A percentile compares a stretch with the other conserved stretches of the same genome.
These are phyloP conservation scores for Caenorhabditis latens DNA, from an alignment of 1,140 invertebrate species.

Conservation along the genomic window DNA sequence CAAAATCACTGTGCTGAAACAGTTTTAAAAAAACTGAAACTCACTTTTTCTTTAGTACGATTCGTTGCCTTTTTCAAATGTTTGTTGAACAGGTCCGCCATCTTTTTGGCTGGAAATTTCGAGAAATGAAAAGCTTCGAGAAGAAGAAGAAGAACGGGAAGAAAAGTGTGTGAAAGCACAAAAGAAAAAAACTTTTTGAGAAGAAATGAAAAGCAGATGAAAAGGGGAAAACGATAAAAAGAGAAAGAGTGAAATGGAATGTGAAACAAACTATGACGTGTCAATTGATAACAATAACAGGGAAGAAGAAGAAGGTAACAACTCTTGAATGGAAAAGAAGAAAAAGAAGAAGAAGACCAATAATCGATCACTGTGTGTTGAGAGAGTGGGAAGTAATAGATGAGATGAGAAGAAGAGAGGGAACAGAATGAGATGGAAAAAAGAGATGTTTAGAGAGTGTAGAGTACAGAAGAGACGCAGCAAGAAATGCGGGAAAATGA, in stretches of 20 bases:
- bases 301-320: neutral
- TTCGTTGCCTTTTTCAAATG: conserved; percentile 62
- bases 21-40: neutral
- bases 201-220: neutral
- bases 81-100: conserved; percentile 62
- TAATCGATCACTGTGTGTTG: conserved; percentile 34
- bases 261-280: neutral
- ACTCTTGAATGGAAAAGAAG: conserved; percentile 47
- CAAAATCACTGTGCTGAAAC: neutral
- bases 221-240: neutral
- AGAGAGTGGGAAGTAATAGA: neutral
- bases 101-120: neutral
- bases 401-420: neutral
- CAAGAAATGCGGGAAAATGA: neutral
- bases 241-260: neutral
- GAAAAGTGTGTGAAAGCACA: neutral
- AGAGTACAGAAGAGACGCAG: neutral
- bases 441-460: conserved; percentile 22
- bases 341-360: conserved; percentile 51
- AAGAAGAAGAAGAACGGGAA: neutral
- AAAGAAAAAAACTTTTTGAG: neutral
- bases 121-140: neutral
- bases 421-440: conserved; percentile 14
- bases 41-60: conserved; percentile 61
- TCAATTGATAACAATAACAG: conserved; percentile 24